These are phyloP conservation scores for Callipepla californica DNA, from an alignment of 2,113 vertebrate species.

Conservation along the genomic window DNA sequence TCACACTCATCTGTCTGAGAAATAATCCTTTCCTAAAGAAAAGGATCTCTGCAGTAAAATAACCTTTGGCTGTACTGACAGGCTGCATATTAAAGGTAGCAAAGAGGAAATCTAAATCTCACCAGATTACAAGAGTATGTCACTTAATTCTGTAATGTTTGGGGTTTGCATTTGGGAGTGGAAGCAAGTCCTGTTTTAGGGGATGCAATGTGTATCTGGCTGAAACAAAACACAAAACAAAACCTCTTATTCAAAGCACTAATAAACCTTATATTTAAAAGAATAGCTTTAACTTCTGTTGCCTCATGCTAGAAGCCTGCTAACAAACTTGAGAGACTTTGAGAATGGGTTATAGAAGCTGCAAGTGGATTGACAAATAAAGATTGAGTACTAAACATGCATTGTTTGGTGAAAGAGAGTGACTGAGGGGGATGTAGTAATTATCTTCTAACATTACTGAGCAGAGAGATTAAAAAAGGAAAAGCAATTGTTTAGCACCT, in stretches of 20 bases:
- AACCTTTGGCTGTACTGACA: not conserved
- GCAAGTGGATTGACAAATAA: not conserved
- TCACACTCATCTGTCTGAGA: not conserved
- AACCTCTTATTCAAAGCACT: not conserved
- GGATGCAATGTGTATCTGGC: not conserved
- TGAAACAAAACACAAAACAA: not conserved
- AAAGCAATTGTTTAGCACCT: constrained; percentile 28
- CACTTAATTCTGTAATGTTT: not conserved
- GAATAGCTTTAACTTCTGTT: not conserved
- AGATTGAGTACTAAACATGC: constrained; percentile 37
- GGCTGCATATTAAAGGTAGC: not conserved
- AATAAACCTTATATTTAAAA: not conserved
- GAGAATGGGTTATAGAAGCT: constrained; percentile 10
- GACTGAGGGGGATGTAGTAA: constrained; percentile 20
- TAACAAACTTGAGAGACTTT: not conserved
- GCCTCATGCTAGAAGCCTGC: not conserved
- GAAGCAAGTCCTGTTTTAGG: not conserved
- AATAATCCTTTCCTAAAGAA: not conserved
- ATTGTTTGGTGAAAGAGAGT: constrained; percentile 8
- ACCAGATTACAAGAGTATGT: not conserved
- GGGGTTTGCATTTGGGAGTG: not conserved
- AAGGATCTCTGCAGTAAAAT: not conserved
- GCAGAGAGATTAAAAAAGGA: constrained; percentile 18
- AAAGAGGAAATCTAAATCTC: not conserved
- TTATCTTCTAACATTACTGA: constrained; percentile 16